Evolutionary conservation across 1,140 invertebrate species (phyloP).

Genomic region (Drosophila grimshawi): DNA sequence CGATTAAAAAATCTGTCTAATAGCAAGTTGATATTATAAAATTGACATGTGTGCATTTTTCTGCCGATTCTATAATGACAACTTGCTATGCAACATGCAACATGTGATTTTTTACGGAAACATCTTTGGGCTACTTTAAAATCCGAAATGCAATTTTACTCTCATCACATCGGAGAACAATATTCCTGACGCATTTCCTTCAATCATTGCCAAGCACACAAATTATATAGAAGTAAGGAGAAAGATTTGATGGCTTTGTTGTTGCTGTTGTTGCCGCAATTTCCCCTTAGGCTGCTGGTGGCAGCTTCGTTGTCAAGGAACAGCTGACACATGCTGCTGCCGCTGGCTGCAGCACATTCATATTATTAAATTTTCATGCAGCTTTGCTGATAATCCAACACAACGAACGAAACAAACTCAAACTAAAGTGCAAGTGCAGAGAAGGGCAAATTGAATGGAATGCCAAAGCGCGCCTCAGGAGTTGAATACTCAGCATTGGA

Average conservation of each 20-base stretch:
- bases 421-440: slow-evolving; percentile 63
- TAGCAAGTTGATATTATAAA: too few relatives aligned
- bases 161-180: slow-evolving; percentile 14
- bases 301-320: slow-evolving; percentile 12
- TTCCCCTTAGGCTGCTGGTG: neutral
- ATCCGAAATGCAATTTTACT: neutral
- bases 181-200: slow-evolving; percentile 40
- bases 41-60: too few relatives aligned
- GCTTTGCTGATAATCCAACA: slow-evolving; percentile 71
- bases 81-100: neutral
- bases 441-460: slow-evolving; percentile 47
- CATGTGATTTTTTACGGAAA: neutral
- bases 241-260: slow-evolving; percentile 1
- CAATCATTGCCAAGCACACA: slow-evolving; percentile 50
- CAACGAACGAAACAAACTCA: slow-evolving; percentile 61
- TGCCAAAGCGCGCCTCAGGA: slow-evolving; percentile 23
- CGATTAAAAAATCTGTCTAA: too few relatives aligned
- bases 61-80: too few relatives aligned
- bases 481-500: slow-evolving; percentile 11
- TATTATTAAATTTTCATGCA: slow-evolving; percentile 82
- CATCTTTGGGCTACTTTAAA: neutral
- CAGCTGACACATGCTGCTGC: slow-evolving; percentile 35
- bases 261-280: slow-evolving; percentile 5
- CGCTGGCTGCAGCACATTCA: slow-evolving; percentile 39
- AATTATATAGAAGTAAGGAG: slow-evolving; percentile 65